A percentile compares a stretch with the other conserved stretches of the same genome.
Conservation (phyloP, 2,113 vertebrate genomes). For the Dolichallabes microphthalmus region DNA sequence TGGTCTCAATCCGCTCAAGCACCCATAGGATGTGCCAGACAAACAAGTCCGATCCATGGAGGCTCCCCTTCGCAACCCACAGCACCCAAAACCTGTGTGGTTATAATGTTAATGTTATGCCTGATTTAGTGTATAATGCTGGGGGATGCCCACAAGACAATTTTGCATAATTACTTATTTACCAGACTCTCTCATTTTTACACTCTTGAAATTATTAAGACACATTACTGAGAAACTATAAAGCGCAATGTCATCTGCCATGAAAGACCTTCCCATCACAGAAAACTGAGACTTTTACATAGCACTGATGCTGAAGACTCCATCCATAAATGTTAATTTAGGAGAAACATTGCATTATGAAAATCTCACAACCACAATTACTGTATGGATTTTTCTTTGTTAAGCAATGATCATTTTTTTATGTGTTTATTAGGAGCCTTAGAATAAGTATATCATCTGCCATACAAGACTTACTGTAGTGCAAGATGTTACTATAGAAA, state of each 20-base stretch:
- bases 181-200: not conserved
- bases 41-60: too few species aligned
- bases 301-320: not conserved
- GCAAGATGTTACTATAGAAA: not conserved
- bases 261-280: not conserved
- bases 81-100: too few species aligned
- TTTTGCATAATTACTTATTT: not conserved
- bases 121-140: not conserved
- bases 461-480: not conserved
- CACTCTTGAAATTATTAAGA: not conserved
- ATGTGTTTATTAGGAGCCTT: not conserved
- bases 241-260: too few species aligned
- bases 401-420: not conserved
- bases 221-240: not conserved
- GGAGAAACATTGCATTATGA: not conserved
- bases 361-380: not conserved
- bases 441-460: not conserved
- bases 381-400: not conserved
- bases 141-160: not conserved
- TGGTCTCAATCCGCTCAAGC: too few species aligned
- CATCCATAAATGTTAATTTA: not conserved
- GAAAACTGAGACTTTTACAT: not conserved
- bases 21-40: too few species aligned
- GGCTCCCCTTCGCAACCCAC: too few species aligned
- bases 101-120: too few species aligned